Percentiles rank a stretch among this genome's conserved stretches.
These are phyloP conservation scores for Copsychus sechellarum DNA, from an alignment of 2,113 vertebrate genomes.

Conservation along the genomic window DNA sequence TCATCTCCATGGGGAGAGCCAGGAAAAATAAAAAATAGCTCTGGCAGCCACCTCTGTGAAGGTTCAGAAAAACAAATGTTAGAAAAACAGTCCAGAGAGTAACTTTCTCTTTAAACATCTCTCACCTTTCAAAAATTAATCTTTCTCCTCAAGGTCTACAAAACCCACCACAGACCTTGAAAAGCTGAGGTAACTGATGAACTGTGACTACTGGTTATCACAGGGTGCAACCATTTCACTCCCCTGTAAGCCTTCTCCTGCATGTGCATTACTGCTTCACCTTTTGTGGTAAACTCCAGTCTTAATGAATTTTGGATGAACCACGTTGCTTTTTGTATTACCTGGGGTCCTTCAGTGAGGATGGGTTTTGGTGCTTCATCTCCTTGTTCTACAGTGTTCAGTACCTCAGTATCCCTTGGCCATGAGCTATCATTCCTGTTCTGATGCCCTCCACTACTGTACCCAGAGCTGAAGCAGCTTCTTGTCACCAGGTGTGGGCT, in stretches of 20 bases:
- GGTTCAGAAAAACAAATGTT: not conserved
- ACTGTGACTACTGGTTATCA: not conserved
- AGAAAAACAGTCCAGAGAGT: not conserved
- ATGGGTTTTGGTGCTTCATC: not conserved
- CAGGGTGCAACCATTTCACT: not conserved
- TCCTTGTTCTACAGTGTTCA: not conserved
- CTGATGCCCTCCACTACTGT: not conserved
- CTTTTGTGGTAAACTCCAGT: not conserved
- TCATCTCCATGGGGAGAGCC: not conserved
- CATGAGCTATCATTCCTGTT: not conserved
- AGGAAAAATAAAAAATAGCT: not conserved
- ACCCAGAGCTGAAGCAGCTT: not conserved
- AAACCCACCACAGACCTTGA: not conserved
- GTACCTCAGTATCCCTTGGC: not conserved
- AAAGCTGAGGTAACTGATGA: not conserved
- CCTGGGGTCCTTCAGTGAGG: not conserved
- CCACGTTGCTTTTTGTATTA: fast-evolving
- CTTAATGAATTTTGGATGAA: not conserved
- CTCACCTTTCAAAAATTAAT: not conserved
- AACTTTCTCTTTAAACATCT: not conserved
- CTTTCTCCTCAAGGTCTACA: not conserved
- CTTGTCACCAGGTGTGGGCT: not conserved
- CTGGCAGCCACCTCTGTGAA: not conserved
- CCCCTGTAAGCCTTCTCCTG: not conserved
- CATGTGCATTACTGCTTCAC: not conserved